These are phyloP conservation scores for Cichlasoma orientale DNA, from an alignment of 2,797 vertebrate species.

Conservation along the genomic window DNA sequence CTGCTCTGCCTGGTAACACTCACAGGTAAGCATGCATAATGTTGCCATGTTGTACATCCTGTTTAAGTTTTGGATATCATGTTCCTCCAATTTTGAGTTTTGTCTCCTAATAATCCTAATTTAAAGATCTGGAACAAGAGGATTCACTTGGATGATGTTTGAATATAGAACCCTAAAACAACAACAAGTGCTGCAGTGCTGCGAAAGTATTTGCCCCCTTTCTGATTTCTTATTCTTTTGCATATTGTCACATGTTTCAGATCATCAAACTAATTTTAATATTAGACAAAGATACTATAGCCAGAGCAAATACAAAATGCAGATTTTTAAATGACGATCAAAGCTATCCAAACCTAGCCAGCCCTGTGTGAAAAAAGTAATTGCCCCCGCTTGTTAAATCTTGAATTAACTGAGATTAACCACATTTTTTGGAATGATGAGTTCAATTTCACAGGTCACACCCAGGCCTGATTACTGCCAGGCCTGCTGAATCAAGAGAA, in stretches of 20 bases:
- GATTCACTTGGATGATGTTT: background rate
- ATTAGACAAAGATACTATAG: background rate
- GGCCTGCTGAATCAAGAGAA: background rate
- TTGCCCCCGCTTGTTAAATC: background rate
- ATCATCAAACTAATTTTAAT: background rate
- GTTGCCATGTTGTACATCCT: background rate
- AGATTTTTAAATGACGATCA: background rate
- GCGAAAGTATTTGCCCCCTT: too few species aligned
- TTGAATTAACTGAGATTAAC: background rate
- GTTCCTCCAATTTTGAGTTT: too few species aligned
- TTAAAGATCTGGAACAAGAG: too few species aligned
- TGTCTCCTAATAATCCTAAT: too few species aligned
- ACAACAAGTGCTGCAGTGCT: too few species aligned
- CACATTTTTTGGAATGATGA: background rate
- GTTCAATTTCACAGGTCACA: background rate
- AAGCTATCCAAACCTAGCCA: background rate
- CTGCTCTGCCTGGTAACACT: slow-evolving; percentile 83
- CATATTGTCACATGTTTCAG: too few species aligned
- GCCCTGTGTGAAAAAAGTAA: background rate
- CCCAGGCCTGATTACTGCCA: background rate
- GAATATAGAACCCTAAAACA: background rate
- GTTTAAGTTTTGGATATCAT: background rate
- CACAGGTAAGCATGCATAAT: slow-evolving; percentile 78
- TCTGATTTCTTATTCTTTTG: too few species aligned
- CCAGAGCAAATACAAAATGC: accelerated